Base-by-base conservation (phyloP, 2,888 invertebrate species). In the Epistrophe grossulariae region DNA sequence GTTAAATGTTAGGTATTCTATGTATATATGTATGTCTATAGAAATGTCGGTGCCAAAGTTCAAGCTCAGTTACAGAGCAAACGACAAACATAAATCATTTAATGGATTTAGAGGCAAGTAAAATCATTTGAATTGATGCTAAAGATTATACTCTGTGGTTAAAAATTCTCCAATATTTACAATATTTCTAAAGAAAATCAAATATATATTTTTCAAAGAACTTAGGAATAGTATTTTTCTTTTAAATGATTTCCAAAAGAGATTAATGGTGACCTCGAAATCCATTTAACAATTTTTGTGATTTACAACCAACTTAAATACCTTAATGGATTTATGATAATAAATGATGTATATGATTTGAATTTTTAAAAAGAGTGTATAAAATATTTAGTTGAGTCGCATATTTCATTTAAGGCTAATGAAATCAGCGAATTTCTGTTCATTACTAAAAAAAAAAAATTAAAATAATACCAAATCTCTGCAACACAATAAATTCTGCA, bases 111-210 rank as follows among this genome's bases (percentile, higher is more conserved):
- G 15, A 57, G 55, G 55, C 6, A 28, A 55, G 55, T 15, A 15
- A 31, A 55, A 55, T 55, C 4, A 35, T 59, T 35, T 38, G 10
- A 17, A 60, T 31, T 38, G 40, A 60, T 35, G 13, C 13, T 38
- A 60, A 19, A 40, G 60, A 19, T 38, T n/a, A n/a, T n/a, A 8
- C n/a, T n/a, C n/a, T 28, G 24, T 24, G 57, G 57, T 57, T 57
- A n/a, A 10, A 45, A 45, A 45, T 45, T 45, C n/a, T n/a, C n/a
- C 6, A 43, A 7, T 5, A 7, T 43, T 43, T 43, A 7, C 1
- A 43, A 43, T 43, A 7, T n/a, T 45, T n/a, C 3, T 45, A n/a
- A n/a, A n/a, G 45, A 45, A n/a, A 45, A n/a, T 8, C n/a, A n/a
- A 45, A 45, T 1, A n/a, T 1, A n/a, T n/a, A 45, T n/a, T n/a